Base-by-base conservation (phyloP, 2,113 vertebrate species). In the Channa maculata region DNA sequence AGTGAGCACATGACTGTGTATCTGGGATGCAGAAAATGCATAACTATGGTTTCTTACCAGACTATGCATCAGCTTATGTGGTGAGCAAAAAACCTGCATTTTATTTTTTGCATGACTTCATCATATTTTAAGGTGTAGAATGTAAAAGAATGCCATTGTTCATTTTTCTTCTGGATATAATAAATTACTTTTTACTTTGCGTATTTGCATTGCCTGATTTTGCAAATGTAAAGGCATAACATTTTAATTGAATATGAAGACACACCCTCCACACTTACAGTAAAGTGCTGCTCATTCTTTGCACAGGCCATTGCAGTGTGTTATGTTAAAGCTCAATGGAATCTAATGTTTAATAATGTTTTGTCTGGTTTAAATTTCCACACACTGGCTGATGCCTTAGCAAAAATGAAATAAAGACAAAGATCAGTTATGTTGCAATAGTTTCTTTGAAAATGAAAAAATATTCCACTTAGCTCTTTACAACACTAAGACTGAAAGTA, bases 401-500 rank as follows among this genome's bases (percentile, higher is more conserved):
- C 77, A 72, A 85, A 9, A 87, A 64, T 66, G 69, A 89, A 86
- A 88, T 73, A 9, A 52, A 57, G 67, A 61, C 54, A 44, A 75
- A 49, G 34, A 65, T 77, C 45, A 6, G 61, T 64, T 71, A 52
- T 78, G 52, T 44, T 63, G 59, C 7, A 6, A 14, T 78, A 63
- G 71, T 71, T 92, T 80, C 81, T 92, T 79, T 86, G 80, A 89
- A 89, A 86, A 81, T 77, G 72, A 81, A 51, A 69, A 74, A 82
- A 79, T 81, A 83, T 92, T 92, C 91, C 90, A 87, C 54, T 14
- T 12, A 77, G n/a, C 8, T 62, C 54, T 65, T 65, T 8, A n/a
- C 3, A 82, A 80, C 67, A 91, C 78, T 89, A 88, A 91, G 67
- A 91, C 59, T 89, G 90, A 91, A 90, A 92, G 80, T 87, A 77